A percentile compares a stretch with the other conserved stretches of the same genome.
These are phyloP conservation scores for Egretta garzetta DNA, from an alignment of 2,113 vertebrate species.

Conservation along the genomic window DNA sequence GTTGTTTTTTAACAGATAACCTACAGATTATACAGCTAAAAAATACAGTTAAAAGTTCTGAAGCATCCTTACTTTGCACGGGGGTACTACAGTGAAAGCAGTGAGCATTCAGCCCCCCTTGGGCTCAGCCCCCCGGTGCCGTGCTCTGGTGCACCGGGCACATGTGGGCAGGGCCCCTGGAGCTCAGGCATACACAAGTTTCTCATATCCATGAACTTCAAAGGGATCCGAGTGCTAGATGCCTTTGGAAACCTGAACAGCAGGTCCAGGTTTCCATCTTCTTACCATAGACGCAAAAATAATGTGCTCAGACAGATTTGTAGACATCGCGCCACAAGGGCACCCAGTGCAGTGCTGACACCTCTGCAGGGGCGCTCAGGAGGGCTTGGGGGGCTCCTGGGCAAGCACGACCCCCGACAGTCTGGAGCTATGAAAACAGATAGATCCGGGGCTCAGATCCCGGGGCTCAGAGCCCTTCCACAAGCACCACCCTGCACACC, in stretches of 20 bases:
- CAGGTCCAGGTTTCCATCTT: not conserved
- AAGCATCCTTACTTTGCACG: not conserved
- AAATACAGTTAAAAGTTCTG: not conserved
- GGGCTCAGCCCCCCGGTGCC: not conserved
- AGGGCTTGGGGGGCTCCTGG: not conserved
- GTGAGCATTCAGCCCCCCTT: not conserved
- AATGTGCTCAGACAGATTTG: not conserved
- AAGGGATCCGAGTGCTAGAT: not conserved
- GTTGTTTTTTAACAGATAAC: not conserved
- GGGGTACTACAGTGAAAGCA: not conserved
- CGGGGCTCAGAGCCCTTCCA: not conserved
- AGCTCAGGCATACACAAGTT: not conserved
- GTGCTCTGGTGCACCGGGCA: not conserved
- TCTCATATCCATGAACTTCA: not conserved
- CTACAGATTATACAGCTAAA: not conserved
- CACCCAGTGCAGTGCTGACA: not conserved
- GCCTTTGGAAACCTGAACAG: not conserved
- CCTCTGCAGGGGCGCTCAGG: rapidly evolving
- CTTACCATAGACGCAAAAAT: not conserved
- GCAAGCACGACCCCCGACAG: not conserved
- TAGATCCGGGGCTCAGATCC: not conserved
- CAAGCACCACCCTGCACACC: not conserved
- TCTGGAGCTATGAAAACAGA: not conserved
- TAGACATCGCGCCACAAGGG: not conserved
- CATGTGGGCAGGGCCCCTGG: not conserved